These are phyloP conservation scores for Cyanoramphus novaezelandiae DNA, from an alignment of 2,113 vertebrate genomes.

Conservation along the genomic window DNA sequence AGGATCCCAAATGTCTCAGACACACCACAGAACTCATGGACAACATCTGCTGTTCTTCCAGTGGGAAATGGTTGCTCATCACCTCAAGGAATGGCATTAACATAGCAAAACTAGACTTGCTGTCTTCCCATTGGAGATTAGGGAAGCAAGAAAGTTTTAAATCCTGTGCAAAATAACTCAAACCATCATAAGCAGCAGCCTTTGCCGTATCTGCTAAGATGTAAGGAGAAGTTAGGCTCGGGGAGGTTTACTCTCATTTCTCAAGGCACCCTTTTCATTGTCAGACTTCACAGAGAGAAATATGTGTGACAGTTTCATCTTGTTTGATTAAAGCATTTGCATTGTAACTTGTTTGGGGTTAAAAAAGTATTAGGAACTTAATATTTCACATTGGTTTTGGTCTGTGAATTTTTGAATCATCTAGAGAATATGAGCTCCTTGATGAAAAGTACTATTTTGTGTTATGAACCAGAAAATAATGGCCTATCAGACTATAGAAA, in stretches of 20 bases:
- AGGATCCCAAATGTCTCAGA: background rate
- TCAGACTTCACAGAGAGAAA: background rate
- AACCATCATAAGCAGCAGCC: background rate
- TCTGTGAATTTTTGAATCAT: conserved; percentile 82
- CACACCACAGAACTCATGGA: background rate
- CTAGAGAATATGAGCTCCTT: conserved; percentile 76
- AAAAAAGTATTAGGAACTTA: conserved; percentile 62
- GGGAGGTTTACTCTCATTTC: background rate
- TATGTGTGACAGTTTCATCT: background rate
- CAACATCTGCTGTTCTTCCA: background rate
- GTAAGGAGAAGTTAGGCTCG: background rate
- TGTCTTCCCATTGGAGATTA: background rate
- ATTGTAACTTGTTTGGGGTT: conserved; percentile 51
- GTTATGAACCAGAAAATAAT: conserved; percentile 83
- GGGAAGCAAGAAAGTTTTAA: background rate
- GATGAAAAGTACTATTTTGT: conserved; percentile 76
- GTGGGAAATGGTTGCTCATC: background rate
- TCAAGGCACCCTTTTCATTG: background rate
- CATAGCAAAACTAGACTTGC: background rate
- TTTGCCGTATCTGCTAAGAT: background rate
- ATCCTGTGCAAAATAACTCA: background rate
- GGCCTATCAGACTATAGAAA: conserved; percentile 73
- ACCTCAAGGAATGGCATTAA: background rate
- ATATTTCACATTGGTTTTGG: conserved; percentile 80
- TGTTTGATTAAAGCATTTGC: conserved; percentile 33